Conservation (phyloP, 2,888 invertebrate genomes). For the Cerastis rubricosa region DNA sequence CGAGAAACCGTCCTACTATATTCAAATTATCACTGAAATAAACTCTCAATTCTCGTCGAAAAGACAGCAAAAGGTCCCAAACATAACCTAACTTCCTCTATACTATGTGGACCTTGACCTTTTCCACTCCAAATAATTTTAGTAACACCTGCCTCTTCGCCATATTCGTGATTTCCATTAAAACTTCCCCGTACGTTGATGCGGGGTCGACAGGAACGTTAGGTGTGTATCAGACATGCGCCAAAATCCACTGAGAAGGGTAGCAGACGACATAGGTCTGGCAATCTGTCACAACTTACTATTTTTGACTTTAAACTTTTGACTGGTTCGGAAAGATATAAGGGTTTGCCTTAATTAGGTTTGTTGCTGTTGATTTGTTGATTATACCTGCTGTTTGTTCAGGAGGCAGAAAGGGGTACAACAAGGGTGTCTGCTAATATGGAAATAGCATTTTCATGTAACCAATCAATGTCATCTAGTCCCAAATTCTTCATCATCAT, state of each 20-base stretch:
- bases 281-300: constrained; percentile 23
- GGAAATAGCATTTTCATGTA: neutral
- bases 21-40: constrained; percentile 4
- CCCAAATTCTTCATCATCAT: neutral
- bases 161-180: constrained; percentile 43
- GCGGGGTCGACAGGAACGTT: constrained; percentile 28
- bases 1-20: neutral
- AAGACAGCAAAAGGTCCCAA: neutral
- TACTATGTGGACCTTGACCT: constrained; percentile 32
- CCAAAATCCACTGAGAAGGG: constrained; percentile 36
- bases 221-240: constrained; percentile 27
- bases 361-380: neutral
- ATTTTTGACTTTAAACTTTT: constrained; percentile 40
- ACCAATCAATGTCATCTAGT: neutral
- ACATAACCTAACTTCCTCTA: constrained; percentile 10
- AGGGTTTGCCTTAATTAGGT: constrained; percentile 3
- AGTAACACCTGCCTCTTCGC: constrained; percentile 19
- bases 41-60: neutral
- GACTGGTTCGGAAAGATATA: constrained; percentile 3
- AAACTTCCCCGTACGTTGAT: constrained; percentile 43
- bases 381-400: neutral
- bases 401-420: neutral
- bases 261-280: constrained; percentile 17
- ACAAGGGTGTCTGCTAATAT: neutral
- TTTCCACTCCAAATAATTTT: constrained; percentile 45